Evolutionary conservation across 2,113 vertebrate species (phyloP).

Genomic region (Myanophis thanlyinensis): DNA sequence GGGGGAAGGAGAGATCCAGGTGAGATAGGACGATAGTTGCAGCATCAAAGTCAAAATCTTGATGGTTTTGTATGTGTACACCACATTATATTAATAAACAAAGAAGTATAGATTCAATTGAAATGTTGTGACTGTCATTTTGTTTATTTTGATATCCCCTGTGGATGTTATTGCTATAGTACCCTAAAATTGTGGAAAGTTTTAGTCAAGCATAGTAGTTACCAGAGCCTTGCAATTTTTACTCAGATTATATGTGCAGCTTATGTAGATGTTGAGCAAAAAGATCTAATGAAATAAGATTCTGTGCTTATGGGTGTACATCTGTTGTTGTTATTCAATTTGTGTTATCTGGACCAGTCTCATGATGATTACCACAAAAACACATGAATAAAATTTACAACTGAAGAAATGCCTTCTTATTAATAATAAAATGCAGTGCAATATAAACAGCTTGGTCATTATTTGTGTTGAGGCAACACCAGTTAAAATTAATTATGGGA

Average conservation of each 20-base stretch:
- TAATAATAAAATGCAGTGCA: not conserved
- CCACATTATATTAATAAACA: not conserved
- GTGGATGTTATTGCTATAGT: not conserved
- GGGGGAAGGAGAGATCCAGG: not conserved
- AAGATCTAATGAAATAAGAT: not conserved
- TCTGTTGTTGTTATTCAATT: not conserved
- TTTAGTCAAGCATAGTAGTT: not conserved
- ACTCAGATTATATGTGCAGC: not conserved
- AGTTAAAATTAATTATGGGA: not conserved
- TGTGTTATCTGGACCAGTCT: not conserved
- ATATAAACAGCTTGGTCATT: not conserved
- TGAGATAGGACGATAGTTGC: not conserved
- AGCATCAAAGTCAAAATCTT: not conserved
- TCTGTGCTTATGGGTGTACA: not conserved
- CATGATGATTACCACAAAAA: not conserved
- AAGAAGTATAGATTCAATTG: not conserved
- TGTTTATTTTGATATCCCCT: not conserved
- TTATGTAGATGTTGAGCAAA: not conserved
- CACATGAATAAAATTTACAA: not conserved
- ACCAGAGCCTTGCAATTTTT: not conserved
- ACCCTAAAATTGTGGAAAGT: not conserved
- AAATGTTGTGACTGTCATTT: not conserved
- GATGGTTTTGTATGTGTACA: not conserved
- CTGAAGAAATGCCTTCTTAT: not conserved
- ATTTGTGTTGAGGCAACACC: not conserved